Evolutionary conservation across 2,113 vertebrate species (phyloP).

Genomic region (Rynchops niger): DNA sequence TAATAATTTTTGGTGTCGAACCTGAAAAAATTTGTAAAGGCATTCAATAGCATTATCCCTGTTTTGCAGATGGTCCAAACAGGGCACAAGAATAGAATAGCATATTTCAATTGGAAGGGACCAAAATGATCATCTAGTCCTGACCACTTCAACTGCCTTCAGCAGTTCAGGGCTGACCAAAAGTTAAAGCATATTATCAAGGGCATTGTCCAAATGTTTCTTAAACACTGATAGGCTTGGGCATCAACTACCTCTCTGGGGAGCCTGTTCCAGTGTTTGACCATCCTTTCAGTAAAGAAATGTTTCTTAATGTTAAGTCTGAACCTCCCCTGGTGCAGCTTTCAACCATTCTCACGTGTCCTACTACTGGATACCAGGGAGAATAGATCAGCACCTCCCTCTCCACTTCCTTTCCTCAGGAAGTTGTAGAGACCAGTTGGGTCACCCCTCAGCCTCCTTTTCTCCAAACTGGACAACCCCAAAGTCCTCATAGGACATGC

Average conservation of each 20-base stretch:
- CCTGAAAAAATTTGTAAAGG: not conserved
- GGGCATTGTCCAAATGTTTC: not conserved
- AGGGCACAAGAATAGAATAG: not conserved
- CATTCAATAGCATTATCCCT: not conserved
- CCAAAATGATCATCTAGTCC: not conserved
- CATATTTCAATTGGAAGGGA: not conserved
- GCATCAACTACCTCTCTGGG: not conserved
- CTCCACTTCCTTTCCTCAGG: not conserved
- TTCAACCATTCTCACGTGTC: accelerated
- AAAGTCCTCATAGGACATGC: not conserved
- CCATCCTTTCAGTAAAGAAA: not conserved
- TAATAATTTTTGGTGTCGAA: not conserved
- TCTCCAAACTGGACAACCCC: not conserved
- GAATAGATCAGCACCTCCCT: not conserved
- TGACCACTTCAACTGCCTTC: not conserved
- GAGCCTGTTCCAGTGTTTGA: not conserved
- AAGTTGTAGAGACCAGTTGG: not conserved
- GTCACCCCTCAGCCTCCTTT: not conserved
- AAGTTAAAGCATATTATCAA: not conserved
- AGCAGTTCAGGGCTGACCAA: not conserved
- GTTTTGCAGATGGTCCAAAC: not conserved
- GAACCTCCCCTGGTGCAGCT: not conserved
- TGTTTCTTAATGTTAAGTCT: not conserved
- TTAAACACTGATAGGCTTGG: not conserved
- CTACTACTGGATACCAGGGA: not conserved